A percentile compares a stretch with the other conserved stretches of the same genome.
These are phyloP conservation scores for Python bivittatus DNA, from an alignment of 2,113 vertebrate species.

Conservation along the genomic window DNA sequence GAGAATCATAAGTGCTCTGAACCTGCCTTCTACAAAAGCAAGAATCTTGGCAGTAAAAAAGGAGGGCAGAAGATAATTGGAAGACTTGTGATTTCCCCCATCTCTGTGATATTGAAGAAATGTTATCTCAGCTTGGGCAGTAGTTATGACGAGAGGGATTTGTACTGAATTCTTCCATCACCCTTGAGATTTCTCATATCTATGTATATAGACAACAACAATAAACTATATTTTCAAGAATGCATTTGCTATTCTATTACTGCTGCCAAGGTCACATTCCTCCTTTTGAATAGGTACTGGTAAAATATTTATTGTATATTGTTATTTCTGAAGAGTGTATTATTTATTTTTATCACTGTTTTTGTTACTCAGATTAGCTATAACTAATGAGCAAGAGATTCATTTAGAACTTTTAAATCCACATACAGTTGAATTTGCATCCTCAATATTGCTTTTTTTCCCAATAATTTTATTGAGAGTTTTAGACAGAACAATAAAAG, in stretches of 20 bases:
- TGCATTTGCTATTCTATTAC: neutral
- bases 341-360: neutral
- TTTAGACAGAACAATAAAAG: too few relatives aligned
- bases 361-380: constrained; percentile 41
- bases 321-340: too few relatives aligned
- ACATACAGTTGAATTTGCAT: constrained; percentile 34
- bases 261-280: neutral
- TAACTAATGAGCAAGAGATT: constrained; percentile 62
- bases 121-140: neutral
- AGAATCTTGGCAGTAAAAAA: neutral
- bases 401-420: constrained; percentile 62
- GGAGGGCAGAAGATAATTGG: neutral
- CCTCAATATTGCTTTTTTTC: constrained; percentile 50
- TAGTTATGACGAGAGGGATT: too few relatives aligned
- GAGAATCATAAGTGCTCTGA: neutral
- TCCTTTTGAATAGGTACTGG: neutral
- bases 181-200: neutral
- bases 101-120: neutral
- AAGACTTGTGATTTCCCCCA: neutral
- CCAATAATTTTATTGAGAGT: too few relatives aligned
- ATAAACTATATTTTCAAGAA: neutral
- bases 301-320: constrained; percentile 5
- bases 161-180: neutral
- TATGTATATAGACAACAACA: neutral
- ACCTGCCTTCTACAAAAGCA: neutral